These are phyloP conservation scores for Xerus inauris DNA, from an alignment of 2,113 vertebrate species.

Conservation along the genomic window DNA sequence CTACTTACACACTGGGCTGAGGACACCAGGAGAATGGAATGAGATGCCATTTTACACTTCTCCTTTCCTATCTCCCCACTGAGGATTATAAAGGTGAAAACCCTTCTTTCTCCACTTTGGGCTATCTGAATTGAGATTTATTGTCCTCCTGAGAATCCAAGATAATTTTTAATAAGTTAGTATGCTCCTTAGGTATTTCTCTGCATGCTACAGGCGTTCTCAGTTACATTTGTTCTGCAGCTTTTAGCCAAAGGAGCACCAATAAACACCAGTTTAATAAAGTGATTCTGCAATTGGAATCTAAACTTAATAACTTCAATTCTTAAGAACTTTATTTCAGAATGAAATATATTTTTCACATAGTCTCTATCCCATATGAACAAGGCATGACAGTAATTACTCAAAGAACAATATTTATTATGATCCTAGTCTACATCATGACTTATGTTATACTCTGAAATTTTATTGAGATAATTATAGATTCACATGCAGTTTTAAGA, in stretches of 20 bases:
- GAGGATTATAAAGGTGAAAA: neutral
- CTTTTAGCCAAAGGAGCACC: neutral
- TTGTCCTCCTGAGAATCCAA: neutral
- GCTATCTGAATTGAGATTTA: conserved; percentile 33
- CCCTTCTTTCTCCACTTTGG: neutral
- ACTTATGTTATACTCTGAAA: neutral
- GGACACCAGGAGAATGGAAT: neutral
- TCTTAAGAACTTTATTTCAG: conserved; percentile 23
- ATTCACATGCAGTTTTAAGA: neutral
- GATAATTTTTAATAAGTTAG: conserved; percentile 40
- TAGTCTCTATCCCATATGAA: neutral
- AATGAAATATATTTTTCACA: conserved; percentile 29
- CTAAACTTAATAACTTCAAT: conserved; percentile 7
- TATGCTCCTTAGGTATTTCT: neutral
- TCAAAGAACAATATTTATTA: conserved; percentile 4
- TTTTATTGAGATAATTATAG: neutral
- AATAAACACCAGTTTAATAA: conserved; percentile 29
- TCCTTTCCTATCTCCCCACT: neutral
- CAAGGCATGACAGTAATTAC: neutral
- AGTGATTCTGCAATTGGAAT: neutral
- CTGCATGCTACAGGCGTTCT: neutral
- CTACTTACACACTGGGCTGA: neutral
- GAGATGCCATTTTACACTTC: neutral
- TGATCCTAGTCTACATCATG: neutral
- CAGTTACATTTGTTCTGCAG: neutral